Percentiles rank a stretch among this genome's conserved stretches.
Conservation (phyloP, 1,140 invertebrate species). For the Aphelenchoides fujianensis region DNA sequence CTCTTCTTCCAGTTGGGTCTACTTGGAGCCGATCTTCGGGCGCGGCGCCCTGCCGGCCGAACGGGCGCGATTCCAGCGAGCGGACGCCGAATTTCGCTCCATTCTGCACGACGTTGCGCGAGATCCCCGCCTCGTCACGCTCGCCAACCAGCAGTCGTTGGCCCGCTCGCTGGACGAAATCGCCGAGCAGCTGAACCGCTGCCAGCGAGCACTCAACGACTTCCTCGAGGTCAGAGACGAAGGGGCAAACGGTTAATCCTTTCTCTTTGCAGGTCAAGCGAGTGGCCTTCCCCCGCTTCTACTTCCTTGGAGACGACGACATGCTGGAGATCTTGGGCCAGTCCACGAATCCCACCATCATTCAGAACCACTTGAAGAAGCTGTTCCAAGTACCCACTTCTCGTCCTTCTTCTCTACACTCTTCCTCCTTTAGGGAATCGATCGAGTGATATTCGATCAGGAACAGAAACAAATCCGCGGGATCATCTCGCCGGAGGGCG, state of each 20-base stretch:
- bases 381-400: conserved; percentile 83
- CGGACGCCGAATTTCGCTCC: conserved; percentile 84
- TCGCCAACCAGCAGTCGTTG: conserved; percentile 73
- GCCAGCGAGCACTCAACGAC: conserved; percentile 88
- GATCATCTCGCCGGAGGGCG: conserved; percentile 78
- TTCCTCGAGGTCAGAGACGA: conserved; percentile 76
- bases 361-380: conserved; percentile 99
- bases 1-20: conserved; percentile 88
- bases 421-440: conserved; percentile 82
- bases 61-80: conserved; percentile 77
- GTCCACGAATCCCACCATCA: conserved; percentile 81
- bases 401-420: too few species aligned
- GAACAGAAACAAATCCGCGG: conserved; percentile 70
- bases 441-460: conserved; percentile 72
- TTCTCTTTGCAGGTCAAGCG: conserved; percentile 77
- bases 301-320: conserved; percentile 99
- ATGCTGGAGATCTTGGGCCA: conserved; percentile 98
- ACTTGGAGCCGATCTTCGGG: conserved; percentile 92
- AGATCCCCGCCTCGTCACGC: conserved; percentile 76
- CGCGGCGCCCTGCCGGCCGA: conserved; percentile 77
- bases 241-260: too few species aligned
- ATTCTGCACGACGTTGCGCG: conserved; percentile 68
- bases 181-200: conserved; percentile 80
- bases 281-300: conserved; percentile 88
- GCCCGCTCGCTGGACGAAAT: conserved; percentile 74